Evolutionary conservation across 2,888 invertebrate genomes (phyloP), one percentile per base, ranked within the genome.

Genomic region (Blera fallax): DNA sequence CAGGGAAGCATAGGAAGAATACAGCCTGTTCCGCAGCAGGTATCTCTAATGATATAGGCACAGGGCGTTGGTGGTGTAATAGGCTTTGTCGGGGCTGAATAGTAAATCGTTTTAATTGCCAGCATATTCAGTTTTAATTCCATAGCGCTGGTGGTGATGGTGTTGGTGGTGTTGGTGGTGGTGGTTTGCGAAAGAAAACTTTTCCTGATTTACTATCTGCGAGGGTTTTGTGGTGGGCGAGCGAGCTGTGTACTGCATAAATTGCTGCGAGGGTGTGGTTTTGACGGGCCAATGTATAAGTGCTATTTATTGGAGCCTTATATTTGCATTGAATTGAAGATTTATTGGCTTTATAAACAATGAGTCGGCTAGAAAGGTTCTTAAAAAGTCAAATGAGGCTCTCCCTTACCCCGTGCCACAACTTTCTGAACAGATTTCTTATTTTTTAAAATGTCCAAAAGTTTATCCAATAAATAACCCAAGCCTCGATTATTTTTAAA

Each of bases 51-150:
- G 76, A 37, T 48, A 58, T 40, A 16, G n/a, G 34, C 7, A n/a
- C n/a, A 10, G 37, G 65, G 40, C 58, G 52, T 37, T 64, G 40
- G 67, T 56, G 48, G 37, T 52, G 24, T 65, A 60, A 56, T 73
- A 74, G 73, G 62, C 69, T 37, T 76, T 54, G 34, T 58, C 67
- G 73, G 37, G 37, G 56, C 54, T 50, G 58, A 52, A 58, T 80
- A 70, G 74, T 84, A 84, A 84, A 84, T 84, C 80, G 64, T 80
- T 84, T 84, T 84, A 84, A 84, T 84, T 84, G 84, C 84, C 80
- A 58, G 58, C 73, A 79, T 54, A 78, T 73, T 73, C 80, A 64
- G 67, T 80, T 74, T 80, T 80, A 76, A 84, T 79, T 79, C 62
- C 54, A 83, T 62, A 54, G 37, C 60, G 48, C 50, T 40, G 11